Evolutionary conservation across 1,140 invertebrate species (phyloP), one percentile per base, ranked within the genome.

Genomic region (Musca domestica): DNA sequence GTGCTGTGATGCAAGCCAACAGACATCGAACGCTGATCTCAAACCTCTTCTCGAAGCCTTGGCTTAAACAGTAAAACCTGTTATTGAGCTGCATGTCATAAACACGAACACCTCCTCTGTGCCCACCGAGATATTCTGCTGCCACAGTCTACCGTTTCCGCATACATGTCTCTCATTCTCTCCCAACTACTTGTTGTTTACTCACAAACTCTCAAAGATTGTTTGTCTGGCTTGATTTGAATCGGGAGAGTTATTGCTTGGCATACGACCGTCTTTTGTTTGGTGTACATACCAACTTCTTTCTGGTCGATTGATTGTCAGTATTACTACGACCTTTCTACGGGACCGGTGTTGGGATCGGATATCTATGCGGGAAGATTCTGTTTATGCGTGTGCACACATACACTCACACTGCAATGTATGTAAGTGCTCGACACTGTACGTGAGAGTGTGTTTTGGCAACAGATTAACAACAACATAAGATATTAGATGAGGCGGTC

Each of bases 221-320:
- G 19, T 54, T 25, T 30, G 54, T 58, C 30, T 27, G 27, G 54
- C 25, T 58, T 58, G 23, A 58, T 58, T 58, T 58, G 25, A 58
- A 58, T 30, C 23, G 30, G 25, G 0, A 58, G n/a, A 25, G 20
- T 58, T 58, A 17, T 58, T 23, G 17, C 23, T 12, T 54, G 22
- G 12, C 7, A 14, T 25, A 25, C 27, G 27, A 30, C 9, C 9
- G 27, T 30, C 27, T 3, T 30, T 25, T 15, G 25, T 58, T 15
- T 23, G 25, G 54, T 58, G n/a, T 30, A 30, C 23, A 30, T 27
- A 58, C 25, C 54, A 58, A 58, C 54, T 30, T 76, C 71, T 78
- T 74, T 73, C 71, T 76, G 76, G 71, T 73, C 76, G 76, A 76
- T 78, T 78, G 73, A 71, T 71, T 71, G 71, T 65, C 74, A 78